Evolutionary conservation across 2,888 invertebrate genomes (phyloP), one percentile per base, ranked within the genome.

Genomic region (Epirrhoe alternata): DNA sequence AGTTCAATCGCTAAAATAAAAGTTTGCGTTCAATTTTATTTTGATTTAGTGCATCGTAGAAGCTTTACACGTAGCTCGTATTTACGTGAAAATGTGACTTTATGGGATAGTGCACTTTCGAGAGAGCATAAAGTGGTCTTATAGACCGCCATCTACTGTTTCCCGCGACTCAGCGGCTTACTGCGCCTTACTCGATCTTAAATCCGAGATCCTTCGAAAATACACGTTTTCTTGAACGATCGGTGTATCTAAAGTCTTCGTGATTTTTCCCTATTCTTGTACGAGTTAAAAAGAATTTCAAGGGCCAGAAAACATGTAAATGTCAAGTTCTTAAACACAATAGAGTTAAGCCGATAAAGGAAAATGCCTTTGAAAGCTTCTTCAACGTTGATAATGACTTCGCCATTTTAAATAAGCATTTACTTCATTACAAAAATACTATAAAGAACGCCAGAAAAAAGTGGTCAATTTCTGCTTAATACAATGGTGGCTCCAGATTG

Each of bases 51-150:
- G 62, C 61, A 69, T 66, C 63, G 65, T 70, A 38, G 35, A 53
- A 55, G 45, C 58, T 53, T 57, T 59, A 51, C 51, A 68, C 66
- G 64, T 74, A 59, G 65, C 68, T 73, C 73, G 72, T 74, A 73
- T 69, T 66, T 69, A 74, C 74, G 77, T 72, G 74, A 78, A 83
- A 83, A 79, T 79, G 78, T 81, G 79, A 80, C 77, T 86, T 84
- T 83, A 86, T 83, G 83, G 79, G 74, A 67, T 74, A 83, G 80
- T 85, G 86, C 86, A 86, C 86, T 86, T 82, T 76, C 75, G 73
- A 77, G 79, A 70, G 77, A 74, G 76, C 78, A 80, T 83, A 85
- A 85, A 86, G 83, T 84, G 82, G 81, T 79, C 79, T 86, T 84
- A 84, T 66, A 47, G 66, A 78, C 79, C 75, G 75, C 78, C 83